Percentiles rank a stretch among this genome's conserved stretches.
Conservation (phyloP, 2,888 invertebrate species). For the Lobophora halterata region DNA sequence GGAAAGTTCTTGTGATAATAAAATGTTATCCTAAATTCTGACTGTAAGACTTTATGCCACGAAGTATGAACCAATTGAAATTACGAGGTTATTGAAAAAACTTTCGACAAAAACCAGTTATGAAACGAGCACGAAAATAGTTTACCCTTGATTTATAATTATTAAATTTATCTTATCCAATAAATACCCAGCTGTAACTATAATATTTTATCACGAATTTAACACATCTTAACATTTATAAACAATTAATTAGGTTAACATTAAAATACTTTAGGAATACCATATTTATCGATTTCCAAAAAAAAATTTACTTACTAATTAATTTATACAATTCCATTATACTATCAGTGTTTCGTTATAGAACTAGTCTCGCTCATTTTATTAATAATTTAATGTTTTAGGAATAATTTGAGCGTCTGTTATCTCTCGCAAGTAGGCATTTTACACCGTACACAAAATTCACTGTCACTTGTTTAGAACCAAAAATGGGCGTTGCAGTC, state of each 20-base stretch:
- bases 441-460: conserved; percentile 43
- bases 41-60: too few species aligned
- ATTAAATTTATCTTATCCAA: conserved; percentile 37
- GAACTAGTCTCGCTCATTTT: conserved; percentile 42
- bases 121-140: conserved; percentile 29
- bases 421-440: conserved; percentile 39
- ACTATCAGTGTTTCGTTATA: conserved; percentile 44
- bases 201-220: conserved; percentile 67
- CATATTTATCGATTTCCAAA: conserved; percentile 53
- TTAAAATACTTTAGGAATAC: conserved; percentile 66
- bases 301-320: conserved; percentile 38
- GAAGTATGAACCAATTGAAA: too few species aligned
- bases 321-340: conserved; percentile 49
- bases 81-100: too few species aligned
- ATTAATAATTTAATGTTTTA: conserved; percentile 34
- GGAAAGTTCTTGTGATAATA: too few species aligned
- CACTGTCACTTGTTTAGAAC: conserved; percentile 42
- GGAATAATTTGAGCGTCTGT: conserved; percentile 43
- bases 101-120: too few species aligned
- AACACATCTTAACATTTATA: conserved; percentile 66
- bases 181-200: conserved; percentile 50
- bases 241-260: conserved; percentile 64
- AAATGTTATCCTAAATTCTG: too few species aligned
- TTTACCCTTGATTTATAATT: conserved; percentile 38
- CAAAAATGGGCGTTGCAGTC: too few species aligned